phyloP scores from a whole-genome alignment of 2,888 invertebrate species.

The Falcaria lacertinaria region DNA sequence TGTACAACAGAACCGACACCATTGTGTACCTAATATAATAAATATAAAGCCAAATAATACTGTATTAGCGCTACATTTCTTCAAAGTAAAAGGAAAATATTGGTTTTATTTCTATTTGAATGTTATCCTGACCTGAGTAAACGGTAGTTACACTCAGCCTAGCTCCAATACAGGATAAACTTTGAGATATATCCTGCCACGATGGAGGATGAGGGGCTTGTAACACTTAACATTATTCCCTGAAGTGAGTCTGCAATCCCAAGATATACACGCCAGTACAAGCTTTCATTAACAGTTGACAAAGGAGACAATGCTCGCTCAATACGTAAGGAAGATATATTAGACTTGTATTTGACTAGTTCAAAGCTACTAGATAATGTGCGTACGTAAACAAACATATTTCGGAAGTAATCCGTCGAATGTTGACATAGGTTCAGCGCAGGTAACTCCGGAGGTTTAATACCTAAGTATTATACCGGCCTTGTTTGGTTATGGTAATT shows the following conservation, averaged over 20 bases:
- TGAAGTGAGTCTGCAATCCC: neutral
- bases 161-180: neutral
- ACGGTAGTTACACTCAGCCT: no score
- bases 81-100: no score
- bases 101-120: no score
- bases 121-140: no score
- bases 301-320: slow-evolving; percentile 23
- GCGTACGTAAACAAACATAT: slow-evolving; percentile 40
- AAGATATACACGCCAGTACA: neutral
- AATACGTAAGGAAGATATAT: slow-evolving; percentile 36
- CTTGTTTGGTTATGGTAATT: no score
- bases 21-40: no score
- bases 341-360: slow-evolving; percentile 51
- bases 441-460: slow-evolving; percentile 14
- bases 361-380: slow-evolving; percentile 22
- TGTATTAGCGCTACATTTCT: no score
- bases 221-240: neutral
- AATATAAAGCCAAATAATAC: no score
- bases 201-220: neutral
- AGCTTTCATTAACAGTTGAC: slow-evolving; percentile 3
- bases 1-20: no score
- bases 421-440: slow-evolving; percentile 40
- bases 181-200: neutral
- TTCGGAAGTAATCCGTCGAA: slow-evolving; percentile 41
- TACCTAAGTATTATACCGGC: neutral